A percentile compares a stretch with the other conserved stretches of the same genome.
Evolutionary conservation across 2,888 invertebrate species (phyloP).

Genomic region (Leptarthrus brevirostris): DNA sequence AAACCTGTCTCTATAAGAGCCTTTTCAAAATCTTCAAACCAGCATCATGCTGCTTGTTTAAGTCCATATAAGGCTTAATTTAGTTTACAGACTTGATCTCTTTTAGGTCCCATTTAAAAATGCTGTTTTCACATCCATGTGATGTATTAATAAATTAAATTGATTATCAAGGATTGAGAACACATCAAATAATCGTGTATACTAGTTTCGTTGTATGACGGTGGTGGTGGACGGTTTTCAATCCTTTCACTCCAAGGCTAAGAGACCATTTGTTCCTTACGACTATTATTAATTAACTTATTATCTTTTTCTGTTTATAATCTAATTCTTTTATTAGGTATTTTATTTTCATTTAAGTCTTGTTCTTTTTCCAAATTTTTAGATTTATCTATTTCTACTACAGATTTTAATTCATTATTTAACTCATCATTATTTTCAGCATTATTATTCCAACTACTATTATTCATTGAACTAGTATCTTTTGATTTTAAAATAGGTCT

Average conservation of each 20-base stretch:
- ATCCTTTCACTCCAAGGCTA: conserved; percentile 48
- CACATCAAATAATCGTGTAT: conserved; percentile 50
- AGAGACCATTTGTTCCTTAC: too few relatives aligned
- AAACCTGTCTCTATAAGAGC: conserved; percentile 52
- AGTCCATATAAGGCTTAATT: conserved; percentile 54
- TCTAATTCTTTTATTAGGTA: too few relatives aligned
- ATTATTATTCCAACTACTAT: too few relatives aligned
- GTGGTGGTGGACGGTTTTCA: conserved; percentile 23
- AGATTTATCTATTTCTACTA: conserved; percentile 23
- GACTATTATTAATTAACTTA: too few relatives aligned
- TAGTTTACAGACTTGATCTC: conserved; percentile 51
- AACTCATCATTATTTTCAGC: conserved; percentile 5
- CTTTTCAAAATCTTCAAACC: conserved; percentile 52
- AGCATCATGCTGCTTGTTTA: conserved; percentile 52
- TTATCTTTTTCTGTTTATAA: too few relatives aligned
- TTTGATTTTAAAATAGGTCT: conserved; percentile 50
- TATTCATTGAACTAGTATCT: not conserved
- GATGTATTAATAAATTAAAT: conserved; percentile 53
- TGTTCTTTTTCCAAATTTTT: not conserved
- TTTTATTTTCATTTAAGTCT: too few relatives aligned
- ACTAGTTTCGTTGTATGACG: conserved; percentile 8
- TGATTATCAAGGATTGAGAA: conserved; percentile 52
- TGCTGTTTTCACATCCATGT: conserved; percentile 54
- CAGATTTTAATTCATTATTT: not conserved
- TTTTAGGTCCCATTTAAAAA: conserved; percentile 52